A percentile compares a stretch with the other conserved stretches of the same genome.
Conservation (phyloP, 2,113 vertebrate genomes). For the Rhodinocichla rosea region DNA sequence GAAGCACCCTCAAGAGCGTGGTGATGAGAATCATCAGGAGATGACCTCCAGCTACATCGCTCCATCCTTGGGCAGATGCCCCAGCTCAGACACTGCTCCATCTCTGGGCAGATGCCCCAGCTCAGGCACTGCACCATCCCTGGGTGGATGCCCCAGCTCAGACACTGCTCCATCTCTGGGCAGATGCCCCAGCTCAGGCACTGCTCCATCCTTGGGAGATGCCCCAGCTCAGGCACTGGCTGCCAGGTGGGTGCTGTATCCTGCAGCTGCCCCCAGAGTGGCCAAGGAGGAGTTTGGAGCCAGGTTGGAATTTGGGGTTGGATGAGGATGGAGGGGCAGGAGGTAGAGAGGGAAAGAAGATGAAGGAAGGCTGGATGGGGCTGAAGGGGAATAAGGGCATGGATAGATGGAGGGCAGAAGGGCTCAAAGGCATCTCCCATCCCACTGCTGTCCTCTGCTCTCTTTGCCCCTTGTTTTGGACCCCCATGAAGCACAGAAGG, state of each 20-base stretch:
- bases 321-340: neutral
- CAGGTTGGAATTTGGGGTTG: neutral
- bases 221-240: accelerated
- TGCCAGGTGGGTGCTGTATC: neutral
- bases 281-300: neutral
- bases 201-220: accelerated
- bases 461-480: neutral
- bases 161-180: accelerated
- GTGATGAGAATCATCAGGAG: neutral
- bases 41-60: neutral
- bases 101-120: accelerated
- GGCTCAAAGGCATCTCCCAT: neutral
- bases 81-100: accelerated
- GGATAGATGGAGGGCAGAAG: neutral
- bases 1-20: accelerated
- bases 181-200: accelerated
- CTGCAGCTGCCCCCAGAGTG: neutral
- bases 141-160: too few relatives aligned
- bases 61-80: accelerated
- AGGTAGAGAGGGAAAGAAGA: neutral
- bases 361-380: neutral
- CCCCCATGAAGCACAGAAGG: neutral
- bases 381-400: neutral
- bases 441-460: neutral
- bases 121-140: accelerated